phyloP scores from a whole-genome alignment of 1,140 invertebrate genomes.

The Papilio machaon region DNA sequence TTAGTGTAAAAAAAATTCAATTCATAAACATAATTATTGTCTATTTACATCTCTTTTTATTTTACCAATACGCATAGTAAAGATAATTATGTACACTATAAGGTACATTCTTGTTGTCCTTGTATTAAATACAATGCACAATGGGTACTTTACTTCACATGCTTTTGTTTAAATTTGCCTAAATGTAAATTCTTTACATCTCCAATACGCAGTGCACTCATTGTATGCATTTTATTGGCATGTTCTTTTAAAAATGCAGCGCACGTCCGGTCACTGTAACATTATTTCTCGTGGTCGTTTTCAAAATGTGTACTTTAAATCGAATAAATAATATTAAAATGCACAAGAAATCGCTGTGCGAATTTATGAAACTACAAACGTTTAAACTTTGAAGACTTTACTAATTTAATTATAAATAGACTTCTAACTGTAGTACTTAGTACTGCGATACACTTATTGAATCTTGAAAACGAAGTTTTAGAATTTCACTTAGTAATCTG shows the following conservation, averaged over 20 bases:
- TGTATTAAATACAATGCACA: slow-evolving; percentile 30
- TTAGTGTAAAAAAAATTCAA: too few species aligned
- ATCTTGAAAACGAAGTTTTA: too few species aligned
- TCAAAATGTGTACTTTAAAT: slow-evolving; percentile 20
- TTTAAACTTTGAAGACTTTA: too few species aligned
- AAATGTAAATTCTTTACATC: slow-evolving; percentile 31
- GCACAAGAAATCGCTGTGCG: not conserved
- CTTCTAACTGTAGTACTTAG: too few species aligned
- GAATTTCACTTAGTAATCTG: too few species aligned
- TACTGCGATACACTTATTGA: too few species aligned
- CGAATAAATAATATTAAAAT: slow-evolving; percentile 36
- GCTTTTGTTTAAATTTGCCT: slow-evolving; percentile 38
- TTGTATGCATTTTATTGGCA: slow-evolving; percentile 50
- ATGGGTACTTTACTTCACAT: slow-evolving; percentile 7
- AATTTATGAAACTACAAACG: not conserved
- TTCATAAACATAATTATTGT: too few species aligned
- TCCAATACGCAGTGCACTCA: slow-evolving; percentile 40
- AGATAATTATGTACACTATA: not conserved
- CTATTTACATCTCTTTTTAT: not conserved
- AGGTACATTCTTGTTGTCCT: slow-evolving; percentile 21
- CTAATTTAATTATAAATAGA: too few species aligned
- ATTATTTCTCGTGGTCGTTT: slow-evolving; percentile 42
- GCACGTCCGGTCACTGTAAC: slow-evolving; percentile 37
- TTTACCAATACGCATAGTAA: not conserved
- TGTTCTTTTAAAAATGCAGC: slow-evolving; percentile 48